These are phyloP conservation scores for Cacatua alba DNA, from an alignment of 2,113 vertebrate species.

Conservation along the genomic window DNA sequence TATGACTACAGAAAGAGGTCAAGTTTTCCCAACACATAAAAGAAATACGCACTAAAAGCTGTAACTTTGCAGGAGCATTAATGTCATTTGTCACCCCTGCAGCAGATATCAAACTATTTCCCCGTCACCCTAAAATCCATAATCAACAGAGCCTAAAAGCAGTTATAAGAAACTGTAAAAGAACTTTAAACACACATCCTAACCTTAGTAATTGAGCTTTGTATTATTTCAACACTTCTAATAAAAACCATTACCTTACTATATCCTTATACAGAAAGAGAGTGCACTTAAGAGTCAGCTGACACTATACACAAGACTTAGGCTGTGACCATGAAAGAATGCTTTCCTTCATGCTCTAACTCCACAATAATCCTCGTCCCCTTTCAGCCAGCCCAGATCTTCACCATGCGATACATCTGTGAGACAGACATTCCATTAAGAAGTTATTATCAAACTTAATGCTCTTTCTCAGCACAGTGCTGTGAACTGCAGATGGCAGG, in stretches of 20 bases:
- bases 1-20: not conserved
- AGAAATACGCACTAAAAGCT: not conserved
- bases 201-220: not conserved
- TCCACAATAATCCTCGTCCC: not conserved
- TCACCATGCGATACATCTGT: fast-evolving
- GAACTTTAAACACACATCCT: not conserved
- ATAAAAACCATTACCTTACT: not conserved
- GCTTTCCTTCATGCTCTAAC: fast-evolving
- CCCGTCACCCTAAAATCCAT: not conserved
- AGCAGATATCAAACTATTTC: not conserved
- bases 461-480: not conserved
- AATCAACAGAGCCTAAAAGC: not conserved
- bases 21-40: not conserved
- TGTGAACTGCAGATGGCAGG: not conserved
- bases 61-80: not conserved
- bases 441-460: not conserved
- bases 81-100: not conserved
- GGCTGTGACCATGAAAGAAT: not conserved
- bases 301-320: not conserved
- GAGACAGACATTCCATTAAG: not conserved
- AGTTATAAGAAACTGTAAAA: not conserved
- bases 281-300: not conserved
- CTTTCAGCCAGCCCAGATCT: not conserved
- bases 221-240: not conserved
- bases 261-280: not conserved